phyloP scores from a whole-genome alignment of 2,797 vertebrate genomes.

The Trachops cirrhosus region DNA sequence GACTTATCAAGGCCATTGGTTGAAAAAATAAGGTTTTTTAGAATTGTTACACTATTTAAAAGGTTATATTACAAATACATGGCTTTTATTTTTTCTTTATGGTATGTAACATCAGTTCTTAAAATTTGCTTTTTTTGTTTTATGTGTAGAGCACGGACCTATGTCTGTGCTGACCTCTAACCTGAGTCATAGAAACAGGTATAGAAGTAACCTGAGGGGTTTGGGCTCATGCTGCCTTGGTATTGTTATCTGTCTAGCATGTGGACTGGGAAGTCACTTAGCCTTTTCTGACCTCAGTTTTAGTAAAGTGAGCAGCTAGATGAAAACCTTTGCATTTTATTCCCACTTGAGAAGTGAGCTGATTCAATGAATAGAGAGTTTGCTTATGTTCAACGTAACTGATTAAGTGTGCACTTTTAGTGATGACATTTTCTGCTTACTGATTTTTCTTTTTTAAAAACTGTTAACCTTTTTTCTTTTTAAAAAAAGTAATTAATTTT shows the following conservation, averaged over 20 bases:
- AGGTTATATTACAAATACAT: conserved; percentile 15
- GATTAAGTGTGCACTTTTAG: neutral
- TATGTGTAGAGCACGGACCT: neutral
- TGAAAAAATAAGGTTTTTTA: conserved; percentile 21
- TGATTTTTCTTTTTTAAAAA: neutral
- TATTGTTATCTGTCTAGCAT: neutral
- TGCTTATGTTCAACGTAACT: neutral
- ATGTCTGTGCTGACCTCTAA: neutral
- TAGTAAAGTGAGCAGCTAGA: neutral
- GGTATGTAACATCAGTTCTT: neutral
- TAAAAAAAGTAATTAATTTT: neutral
- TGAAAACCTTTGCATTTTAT: neutral
- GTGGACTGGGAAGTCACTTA: neutral
- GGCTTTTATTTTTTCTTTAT: neutral
- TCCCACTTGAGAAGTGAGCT: neutral
- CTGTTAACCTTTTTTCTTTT: neutral
- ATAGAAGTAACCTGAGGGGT: neutral
- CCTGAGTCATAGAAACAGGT: neutral
- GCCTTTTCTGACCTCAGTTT: conserved; percentile 8
- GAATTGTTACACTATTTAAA: neutral
- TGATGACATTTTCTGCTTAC: neutral
- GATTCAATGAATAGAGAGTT: neutral
- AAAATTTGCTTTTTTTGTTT: conserved; percentile 54
- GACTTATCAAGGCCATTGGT: neutral
- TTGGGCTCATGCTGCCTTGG: neutral